Evolutionary conservation across 2,888 invertebrate genomes (phyloP).

Genomic region (Hymenopus coronatus): DNA sequence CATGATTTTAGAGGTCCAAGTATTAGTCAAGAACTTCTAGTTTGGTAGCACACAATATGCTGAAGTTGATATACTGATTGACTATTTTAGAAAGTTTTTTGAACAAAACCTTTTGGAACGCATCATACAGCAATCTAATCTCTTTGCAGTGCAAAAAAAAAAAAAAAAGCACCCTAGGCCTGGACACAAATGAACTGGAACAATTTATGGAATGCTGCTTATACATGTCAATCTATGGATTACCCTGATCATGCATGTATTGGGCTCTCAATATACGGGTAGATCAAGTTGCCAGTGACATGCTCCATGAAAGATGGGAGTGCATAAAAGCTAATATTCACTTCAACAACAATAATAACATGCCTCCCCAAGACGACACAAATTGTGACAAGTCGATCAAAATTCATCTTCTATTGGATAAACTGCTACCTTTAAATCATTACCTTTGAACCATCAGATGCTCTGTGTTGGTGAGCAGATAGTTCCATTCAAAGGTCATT

Average conservation of each 20-base stretch:
- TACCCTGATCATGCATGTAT: neutral
- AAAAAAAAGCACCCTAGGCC: too few relatives aligned
- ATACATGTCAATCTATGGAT: neutral
- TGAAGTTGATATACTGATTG: too few relatives aligned
- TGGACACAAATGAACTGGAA: neutral
- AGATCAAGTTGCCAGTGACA: neutral
- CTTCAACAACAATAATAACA: neutral
- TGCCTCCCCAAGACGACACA: neutral
- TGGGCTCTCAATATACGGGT: neutral
- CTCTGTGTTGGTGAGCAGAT: neutral
- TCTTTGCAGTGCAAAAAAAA: neutral
- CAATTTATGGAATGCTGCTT: neutral
- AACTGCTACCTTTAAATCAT: too few relatives aligned
- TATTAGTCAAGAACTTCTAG: too few relatives aligned
- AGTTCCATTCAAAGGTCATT: neutral
- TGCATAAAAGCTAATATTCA: neutral
- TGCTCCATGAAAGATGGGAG: too few relatives aligned
- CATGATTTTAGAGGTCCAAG: too few relatives aligned
- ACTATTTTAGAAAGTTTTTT: too few relatives aligned
- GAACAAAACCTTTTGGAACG: neutral
- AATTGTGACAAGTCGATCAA: neutral
- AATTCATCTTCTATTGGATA: neutral
- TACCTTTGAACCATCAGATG: neutral
- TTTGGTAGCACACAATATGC: neutral
- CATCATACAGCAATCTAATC: neutral